Conservation (phyloP, 2,113 vertebrate genomes). For the Chauna torquata region DNA sequence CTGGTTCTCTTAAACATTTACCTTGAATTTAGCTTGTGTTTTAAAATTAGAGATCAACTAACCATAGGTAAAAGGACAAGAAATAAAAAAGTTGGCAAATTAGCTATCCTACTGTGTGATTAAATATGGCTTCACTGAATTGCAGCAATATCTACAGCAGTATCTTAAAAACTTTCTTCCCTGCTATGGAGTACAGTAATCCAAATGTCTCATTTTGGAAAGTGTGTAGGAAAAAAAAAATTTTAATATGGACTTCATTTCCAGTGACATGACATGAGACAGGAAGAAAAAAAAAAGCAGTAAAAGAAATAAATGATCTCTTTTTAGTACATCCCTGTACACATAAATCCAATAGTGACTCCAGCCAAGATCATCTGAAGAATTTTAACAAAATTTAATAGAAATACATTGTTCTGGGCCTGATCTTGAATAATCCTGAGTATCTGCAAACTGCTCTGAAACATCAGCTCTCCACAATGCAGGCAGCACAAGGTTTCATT, state of each 20-base stretch:
- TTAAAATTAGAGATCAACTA: background rate
- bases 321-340: background rate
- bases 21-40: background rate
- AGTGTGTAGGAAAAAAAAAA: background rate
- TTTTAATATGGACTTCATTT: background rate
- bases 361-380: background rate
- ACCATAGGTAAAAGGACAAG: background rate
- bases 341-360: background rate
- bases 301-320: background rate
- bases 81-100: background rate
- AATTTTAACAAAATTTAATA: background rate
- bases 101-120: background rate
- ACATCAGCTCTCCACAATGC: background rate
- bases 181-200: background rate
- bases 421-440: background rate
- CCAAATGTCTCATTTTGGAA: background rate
- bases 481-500: background rate
- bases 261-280: background rate
- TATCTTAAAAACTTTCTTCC: background rate
- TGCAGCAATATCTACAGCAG: background rate
- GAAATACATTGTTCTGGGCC: background rate
- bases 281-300: background rate
- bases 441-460: background rate
- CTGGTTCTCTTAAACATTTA: background rate
- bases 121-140: background rate